A percentile compares a stretch with the other conserved stretches of the same genome.
These are phyloP conservation scores for Pseudoatta argentina DNA, from an alignment of 1,140 invertebrate species.

Conservation along the genomic window DNA sequence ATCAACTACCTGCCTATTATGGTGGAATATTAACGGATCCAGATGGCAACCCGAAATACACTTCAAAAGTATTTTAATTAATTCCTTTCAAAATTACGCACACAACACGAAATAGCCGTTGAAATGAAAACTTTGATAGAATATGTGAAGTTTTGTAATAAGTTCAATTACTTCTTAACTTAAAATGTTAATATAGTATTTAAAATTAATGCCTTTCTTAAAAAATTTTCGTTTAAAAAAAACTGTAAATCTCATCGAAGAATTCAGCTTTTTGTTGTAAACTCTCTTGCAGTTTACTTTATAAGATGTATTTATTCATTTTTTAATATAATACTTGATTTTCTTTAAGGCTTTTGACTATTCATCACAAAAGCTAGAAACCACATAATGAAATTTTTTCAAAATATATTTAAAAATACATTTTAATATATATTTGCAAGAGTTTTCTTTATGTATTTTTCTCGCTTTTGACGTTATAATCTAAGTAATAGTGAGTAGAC, in stretches of 20 bases:
- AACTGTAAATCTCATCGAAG: not conserved
- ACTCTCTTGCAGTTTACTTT: not conserved
- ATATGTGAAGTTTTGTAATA: not conserved
- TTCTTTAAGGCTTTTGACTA: too few relatives aligned
- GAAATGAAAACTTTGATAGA: not conserved
- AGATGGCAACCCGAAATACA: conserved; percentile 92
- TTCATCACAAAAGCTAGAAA: too few relatives aligned
- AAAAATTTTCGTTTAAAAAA: conserved; percentile 16
- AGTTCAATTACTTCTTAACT: not conserved
- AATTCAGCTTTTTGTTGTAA: not conserved
- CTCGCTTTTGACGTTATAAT: too few relatives aligned
- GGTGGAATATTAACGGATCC: conserved; percentile 93
- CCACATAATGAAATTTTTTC: too few relatives aligned
- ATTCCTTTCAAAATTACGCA: conserved; percentile 46
- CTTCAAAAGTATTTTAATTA: conserved; percentile 88
- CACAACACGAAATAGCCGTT: not conserved
- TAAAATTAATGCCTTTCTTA: not conserved
- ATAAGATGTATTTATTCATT: not conserved
- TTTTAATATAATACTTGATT: not conserved
- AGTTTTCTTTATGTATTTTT: too few relatives aligned
- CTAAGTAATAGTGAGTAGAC: too few relatives aligned
- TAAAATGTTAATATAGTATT: not conserved
- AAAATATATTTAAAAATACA: too few relatives aligned
- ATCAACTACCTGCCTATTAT: conserved; percentile 92
- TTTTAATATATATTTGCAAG: too few relatives aligned